Evolutionary conservation across 2,113 vertebrate genomes (phyloP).

Genomic region (Pagrus major): DNA sequence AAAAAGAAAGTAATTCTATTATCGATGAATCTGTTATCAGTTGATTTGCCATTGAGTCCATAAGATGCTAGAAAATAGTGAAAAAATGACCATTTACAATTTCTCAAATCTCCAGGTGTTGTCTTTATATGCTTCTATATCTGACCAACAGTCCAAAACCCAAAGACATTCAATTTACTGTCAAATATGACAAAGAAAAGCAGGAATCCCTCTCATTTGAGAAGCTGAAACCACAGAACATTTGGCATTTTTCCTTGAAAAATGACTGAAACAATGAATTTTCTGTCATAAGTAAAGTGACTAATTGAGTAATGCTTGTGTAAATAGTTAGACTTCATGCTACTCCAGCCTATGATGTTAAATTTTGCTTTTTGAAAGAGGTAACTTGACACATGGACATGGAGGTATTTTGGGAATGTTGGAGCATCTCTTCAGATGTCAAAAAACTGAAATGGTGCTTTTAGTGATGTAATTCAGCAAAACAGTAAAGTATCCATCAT

Average conservation of each 20-base stretch:
- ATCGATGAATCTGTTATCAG: not conserved
- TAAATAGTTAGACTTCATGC: no score
- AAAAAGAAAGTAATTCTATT: not conserved
- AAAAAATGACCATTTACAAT: no score
- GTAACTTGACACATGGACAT: not conserved
- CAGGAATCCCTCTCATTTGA: not conserved
- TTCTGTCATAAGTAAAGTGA: no score
- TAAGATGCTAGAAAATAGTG: not conserved
- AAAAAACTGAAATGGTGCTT: not conserved
- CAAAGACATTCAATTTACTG: not conserved
- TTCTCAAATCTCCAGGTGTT: not conserved
- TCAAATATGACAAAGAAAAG: not conserved
- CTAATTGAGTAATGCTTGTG: no score
- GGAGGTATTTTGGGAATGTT: not conserved
- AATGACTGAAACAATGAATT: not conserved
- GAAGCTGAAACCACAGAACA: not conserved
- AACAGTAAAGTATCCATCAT: not conserved
- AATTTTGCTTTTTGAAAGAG: not conserved
- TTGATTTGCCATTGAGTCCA: not conserved
- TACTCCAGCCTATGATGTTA: not conserved
- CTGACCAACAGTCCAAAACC: not conserved
- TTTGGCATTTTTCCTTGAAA: not conserved
- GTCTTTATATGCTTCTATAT: not conserved
- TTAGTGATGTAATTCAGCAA: constrained; percentile 5
- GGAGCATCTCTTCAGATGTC: not conserved